phyloP scores from a whole-genome alignment of 2,888 invertebrate species.

The Torymus tubicola region DNA sequence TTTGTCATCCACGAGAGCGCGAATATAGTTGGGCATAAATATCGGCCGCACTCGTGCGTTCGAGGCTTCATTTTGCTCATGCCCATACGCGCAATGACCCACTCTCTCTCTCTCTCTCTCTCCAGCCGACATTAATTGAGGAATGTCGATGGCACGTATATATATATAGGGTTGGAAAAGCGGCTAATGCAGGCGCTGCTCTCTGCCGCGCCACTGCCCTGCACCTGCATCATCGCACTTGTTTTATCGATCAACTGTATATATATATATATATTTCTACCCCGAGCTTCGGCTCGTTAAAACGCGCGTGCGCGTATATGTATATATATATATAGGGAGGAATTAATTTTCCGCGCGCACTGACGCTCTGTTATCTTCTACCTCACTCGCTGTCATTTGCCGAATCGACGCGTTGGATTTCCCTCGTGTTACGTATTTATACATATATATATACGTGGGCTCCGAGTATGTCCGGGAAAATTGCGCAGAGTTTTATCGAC shows the following conservation, averaged over 20 bases:
- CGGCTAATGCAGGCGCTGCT: slow-evolving; percentile 20
- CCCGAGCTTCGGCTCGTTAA: too few species aligned
- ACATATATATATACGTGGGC: neutral
- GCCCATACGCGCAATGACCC: neutral
- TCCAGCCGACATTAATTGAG: slow-evolving; percentile 49
- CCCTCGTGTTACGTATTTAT: neutral
- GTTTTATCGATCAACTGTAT: slow-evolving; percentile 47
- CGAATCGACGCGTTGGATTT: slow-evolving; percentile 23
- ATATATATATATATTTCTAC: too few species aligned
- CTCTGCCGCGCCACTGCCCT: neutral
- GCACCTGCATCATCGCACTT: slow-evolving; percentile 2
- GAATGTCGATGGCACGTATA: slow-evolving; percentile 49
- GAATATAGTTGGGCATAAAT: slow-evolving; percentile 40
- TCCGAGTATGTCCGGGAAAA: neutral
- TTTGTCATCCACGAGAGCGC: slow-evolving; percentile 25
- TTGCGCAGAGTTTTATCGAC: neutral
- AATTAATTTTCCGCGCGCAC: slow-evolving; percentile 48
- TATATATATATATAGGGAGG: slow-evolving; percentile 7
- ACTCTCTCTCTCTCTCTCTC: neutral
- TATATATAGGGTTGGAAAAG: neutral
- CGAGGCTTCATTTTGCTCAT: slow-evolving; percentile 31
- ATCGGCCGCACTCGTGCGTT: neutral
- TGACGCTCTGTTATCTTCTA: slow-evolving; percentile 40
- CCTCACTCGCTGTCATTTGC: slow-evolving; percentile 18
- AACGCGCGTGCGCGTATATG: neutral